These are phyloP conservation scores for Balanococcus diminutus DNA, from an alignment of 2,888 invertebrate genomes.

Conservation along the genomic window DNA sequence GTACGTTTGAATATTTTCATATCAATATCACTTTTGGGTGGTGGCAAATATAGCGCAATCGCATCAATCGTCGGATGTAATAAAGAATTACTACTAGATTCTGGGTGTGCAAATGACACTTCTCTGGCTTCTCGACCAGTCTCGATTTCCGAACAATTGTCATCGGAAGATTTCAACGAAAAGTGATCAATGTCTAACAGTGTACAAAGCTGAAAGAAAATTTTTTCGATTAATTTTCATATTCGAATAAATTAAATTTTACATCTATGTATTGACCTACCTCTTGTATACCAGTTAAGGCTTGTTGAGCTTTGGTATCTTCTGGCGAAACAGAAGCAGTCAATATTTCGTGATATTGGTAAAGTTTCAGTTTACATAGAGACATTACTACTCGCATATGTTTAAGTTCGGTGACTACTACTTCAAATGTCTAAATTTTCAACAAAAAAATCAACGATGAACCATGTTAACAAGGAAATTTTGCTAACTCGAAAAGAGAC, in stretches of 20 bases:
- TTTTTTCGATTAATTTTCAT: background rate
- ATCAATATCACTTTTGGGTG: conserved; percentile 56
- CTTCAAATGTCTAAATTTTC: conserved; percentile 16
- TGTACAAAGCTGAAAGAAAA: conserved; percentile 28
- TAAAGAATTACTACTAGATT: background rate
- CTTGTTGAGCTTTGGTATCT: conserved; percentile 61
- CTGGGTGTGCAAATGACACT: background rate
- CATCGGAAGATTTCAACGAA: conserved; percentile 41
- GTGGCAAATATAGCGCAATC: conserved; percentile 54
- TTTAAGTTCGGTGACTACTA: conserved; percentile 41
- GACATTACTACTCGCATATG: conserved; percentile 51
- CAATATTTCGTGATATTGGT: conserved; percentile 62
- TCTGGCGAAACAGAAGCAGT: conserved; percentile 61
- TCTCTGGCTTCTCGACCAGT: background rate
- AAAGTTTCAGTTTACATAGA: conserved; percentile 62
- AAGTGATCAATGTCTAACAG: conserved; percentile 48
- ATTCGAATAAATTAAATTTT: background rate
- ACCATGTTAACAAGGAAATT: too few relatives aligned
- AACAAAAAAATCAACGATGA: background rate
- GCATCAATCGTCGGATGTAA: conserved; percentile 57
- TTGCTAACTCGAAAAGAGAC: too few relatives aligned
- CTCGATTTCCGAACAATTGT: background rate
- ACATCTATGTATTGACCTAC: conserved; percentile 59
- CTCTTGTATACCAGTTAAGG: conserved; percentile 65
- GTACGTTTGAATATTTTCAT: conserved; percentile 57